Evolutionary conservation across 2,888 invertebrate species (phyloP).

Genomic region (Esperia sulphurella): DNA sequence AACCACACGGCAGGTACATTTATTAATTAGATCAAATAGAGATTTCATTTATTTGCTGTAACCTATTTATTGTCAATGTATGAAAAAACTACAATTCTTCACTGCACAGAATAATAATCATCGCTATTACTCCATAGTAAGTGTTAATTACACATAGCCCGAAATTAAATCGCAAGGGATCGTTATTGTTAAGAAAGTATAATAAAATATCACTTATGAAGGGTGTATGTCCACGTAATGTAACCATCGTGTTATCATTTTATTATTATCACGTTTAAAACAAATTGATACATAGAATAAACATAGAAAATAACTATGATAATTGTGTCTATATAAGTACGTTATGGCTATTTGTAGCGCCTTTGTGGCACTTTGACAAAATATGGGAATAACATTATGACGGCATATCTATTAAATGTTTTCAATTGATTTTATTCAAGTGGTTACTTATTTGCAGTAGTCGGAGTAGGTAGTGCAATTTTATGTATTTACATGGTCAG

Average conservation of each 20-base stretch:
- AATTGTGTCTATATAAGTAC: conserved; percentile 55
- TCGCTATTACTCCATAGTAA: neutral
- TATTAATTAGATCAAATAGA: conserved; percentile 1
- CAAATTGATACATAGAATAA: conserved; percentile 53
- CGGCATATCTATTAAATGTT: conserved; percentile 38
- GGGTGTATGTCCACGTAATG: conserved; percentile 73
- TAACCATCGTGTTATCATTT: conserved; percentile 70
- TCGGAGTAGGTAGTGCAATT: too few relatives aligned
- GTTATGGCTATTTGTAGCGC: conserved; percentile 45
- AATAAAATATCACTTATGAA: conserved; percentile 61
- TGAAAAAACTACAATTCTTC: too few relatives aligned
- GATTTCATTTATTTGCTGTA: conserved; percentile 12
- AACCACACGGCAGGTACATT: too few relatives aligned
- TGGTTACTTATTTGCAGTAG: conserved; percentile 10
- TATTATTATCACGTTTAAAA: conserved; percentile 60
- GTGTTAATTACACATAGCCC: conserved; percentile 1
- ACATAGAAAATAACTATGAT: conserved; percentile 50
- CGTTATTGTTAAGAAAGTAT: conserved; percentile 39
- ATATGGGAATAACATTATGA: conserved; percentile 31
- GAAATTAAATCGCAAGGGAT: conserved; percentile 34
- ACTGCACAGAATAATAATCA: too few relatives aligned
- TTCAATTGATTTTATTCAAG: conserved; percentile 17
- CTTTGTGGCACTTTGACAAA: conserved; percentile 32
- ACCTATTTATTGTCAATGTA: too few relatives aligned
- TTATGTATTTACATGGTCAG: too few relatives aligned